Evolutionary conservation across 23 tunicate genomes (phyloP).

Genomic region (Botrylloides violaceus): DNA sequence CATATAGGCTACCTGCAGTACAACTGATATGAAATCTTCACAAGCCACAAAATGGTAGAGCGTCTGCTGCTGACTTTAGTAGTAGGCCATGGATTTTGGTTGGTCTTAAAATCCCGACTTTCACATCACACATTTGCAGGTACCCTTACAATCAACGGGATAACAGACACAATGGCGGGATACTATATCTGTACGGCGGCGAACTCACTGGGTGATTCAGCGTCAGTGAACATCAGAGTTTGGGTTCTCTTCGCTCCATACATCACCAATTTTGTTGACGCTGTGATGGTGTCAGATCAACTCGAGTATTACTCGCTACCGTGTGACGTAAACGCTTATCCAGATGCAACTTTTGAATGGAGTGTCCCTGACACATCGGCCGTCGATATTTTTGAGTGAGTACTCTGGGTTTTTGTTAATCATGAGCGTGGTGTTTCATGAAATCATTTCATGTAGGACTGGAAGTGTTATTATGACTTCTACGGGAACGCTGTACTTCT

Average conservation of each 20-base stretch:
- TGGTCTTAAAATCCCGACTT: background rate
- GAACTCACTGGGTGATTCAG: slow-evolving; percentile 49
- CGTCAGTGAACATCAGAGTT: slow-evolving; percentile 31
- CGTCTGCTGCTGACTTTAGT: background rate
- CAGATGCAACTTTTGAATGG: slow-evolving; percentile 56
- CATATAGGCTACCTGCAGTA: too few species aligned
- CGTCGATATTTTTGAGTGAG: slow-evolving; percentile 31
- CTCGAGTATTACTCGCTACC: slow-evolving; percentile 10
- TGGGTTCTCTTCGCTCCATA: slow-evolving; percentile 58
- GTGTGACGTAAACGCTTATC: slow-evolving; percentile 76
- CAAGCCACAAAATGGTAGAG: too few species aligned
- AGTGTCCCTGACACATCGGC: slow-evolving; percentile 23
- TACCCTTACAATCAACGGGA: slow-evolving; percentile 42
- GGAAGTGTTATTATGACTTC: slow-evolving; percentile 79
- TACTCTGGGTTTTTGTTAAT: background rate
- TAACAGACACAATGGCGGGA: slow-evolving; percentile 66
- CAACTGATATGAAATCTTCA: too few species aligned
- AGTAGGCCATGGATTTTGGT: background rate
- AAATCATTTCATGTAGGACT: slow-evolving; percentile 32
- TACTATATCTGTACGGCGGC: slow-evolving; percentile 63
- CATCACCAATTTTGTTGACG: slow-evolving; percentile 30
- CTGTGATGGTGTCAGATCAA: slow-evolving; percentile 25
- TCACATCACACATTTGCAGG: slow-evolving; percentile 27
- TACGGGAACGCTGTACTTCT: slow-evolving; percentile 73
- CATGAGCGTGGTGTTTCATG: background rate